Evolutionary conservation across 2,888 invertebrate genomes (phyloP).

Genomic region (Operophtera brumata): DNA sequence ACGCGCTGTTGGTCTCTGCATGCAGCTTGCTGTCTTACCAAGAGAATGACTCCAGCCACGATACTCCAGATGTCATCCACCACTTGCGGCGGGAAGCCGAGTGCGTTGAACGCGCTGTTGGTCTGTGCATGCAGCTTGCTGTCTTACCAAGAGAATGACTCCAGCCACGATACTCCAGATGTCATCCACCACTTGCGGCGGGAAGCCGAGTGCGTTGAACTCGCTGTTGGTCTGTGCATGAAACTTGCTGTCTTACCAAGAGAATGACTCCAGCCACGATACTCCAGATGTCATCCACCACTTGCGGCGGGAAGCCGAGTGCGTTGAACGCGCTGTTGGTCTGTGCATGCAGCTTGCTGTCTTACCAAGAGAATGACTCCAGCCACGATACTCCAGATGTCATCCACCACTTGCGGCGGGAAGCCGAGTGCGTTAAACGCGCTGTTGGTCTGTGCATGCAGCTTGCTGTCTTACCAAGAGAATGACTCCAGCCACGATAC

Average conservation of each 20-base stretch:
- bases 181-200: slow-evolving; percentile 87
- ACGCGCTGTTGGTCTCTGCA: slow-evolving; percentile 89
- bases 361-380: slow-evolving; percentile 94
- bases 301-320: slow-evolving; percentile 88
- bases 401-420: slow-evolving; percentile 86
- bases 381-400: slow-evolving; percentile 94
- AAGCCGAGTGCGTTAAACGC: slow-evolving; percentile 94
- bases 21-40: slow-evolving; percentile 93
- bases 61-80: slow-evolving; percentile 94
- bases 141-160: slow-evolving; percentile 92
- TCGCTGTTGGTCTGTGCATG: slow-evolving; percentile 91
- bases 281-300: slow-evolving; percentile 93
- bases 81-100: slow-evolving; percentile 89
- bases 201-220: slow-evolving; percentile 91
- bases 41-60: slow-evolving; percentile 93
- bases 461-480: slow-evolving; percentile 91
- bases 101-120: slow-evolving; percentile 89
- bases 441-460: slow-evolving; percentile 89
- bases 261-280: slow-evolving; percentile 93
- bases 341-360: slow-evolving; percentile 90
- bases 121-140: slow-evolving; percentile 91
- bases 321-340: slow-evolving; percentile 92
- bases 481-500: slow-evolving; percentile 92
- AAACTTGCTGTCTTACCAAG: slow-evolving; percentile 91
- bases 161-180: slow-evolving; percentile 96